Evolutionary conservation across 2,797 vertebrate species (phyloP), one percentile per base, ranked within the genome.

Genomic region (Siniperca obscura): DNA sequence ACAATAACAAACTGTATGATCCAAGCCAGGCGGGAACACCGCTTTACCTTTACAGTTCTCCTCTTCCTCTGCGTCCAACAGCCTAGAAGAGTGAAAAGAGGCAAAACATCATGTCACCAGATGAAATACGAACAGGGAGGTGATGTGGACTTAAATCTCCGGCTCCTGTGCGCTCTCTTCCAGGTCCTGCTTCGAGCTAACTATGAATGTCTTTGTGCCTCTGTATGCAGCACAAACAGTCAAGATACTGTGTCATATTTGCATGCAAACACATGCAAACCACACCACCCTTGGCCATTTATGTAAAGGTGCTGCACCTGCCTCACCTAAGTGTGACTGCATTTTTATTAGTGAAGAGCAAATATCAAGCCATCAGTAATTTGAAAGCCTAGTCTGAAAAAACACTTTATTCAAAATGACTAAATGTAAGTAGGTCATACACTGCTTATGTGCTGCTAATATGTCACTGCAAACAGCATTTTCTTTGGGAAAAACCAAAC

Each of bases 1-100:
- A 74, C 48, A 70, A 36, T 8, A 74, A 9, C 44, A 50, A 48
- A 50, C 48, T 9, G 48, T 50, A 21, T 21, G 50, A 86, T 46
- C 7, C 40, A 74, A 60, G 30, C 34, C 19, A 74, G 3, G 25
- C 11, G 16, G 56, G 13, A 60, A 30, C 30, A 30, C 30, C 30
- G n/a, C 7, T 77, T 91, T 90, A 96, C 95, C 94, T 95, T 93
- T 87, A 50, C 60, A 1, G 66, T 80, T 91, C 11, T 93, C 90
- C 40, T 93, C 90, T 53, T 92, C 92, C 40, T 92, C 90, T 8
- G 84, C 84, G 10, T 93, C 92, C 79, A 91, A 21, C 62, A 85
- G 48, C 84, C 95, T 94, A 7, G 22, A 75, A 70, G 27, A 76
- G 38, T 2, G 38, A 65, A 42, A 62, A 74, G 69, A 86, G 17